Conservation (phyloP, 2,113 vertebrate genomes). For the Talpa occidentalis region DNA sequence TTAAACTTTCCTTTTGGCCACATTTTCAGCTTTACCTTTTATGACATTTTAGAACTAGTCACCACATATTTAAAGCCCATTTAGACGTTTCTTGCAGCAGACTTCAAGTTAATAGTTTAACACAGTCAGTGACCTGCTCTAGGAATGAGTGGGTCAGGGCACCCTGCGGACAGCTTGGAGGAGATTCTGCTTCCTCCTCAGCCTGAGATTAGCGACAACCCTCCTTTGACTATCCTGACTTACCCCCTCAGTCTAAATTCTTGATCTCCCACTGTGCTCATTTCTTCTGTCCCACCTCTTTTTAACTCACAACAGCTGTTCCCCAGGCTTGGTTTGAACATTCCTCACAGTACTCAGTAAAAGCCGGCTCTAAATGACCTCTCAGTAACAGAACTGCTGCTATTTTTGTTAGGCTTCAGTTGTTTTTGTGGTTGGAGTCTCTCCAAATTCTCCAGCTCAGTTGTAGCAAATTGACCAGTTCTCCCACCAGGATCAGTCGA, state of each 20-base stretch:
- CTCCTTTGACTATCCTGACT: neutral
- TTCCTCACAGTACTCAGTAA: neutral
- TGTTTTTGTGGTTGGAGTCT: neutral
- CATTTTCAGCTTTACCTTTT: neutral
- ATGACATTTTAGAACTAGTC: neutral
- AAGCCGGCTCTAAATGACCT: constrained; percentile 21
- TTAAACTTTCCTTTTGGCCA: neutral
- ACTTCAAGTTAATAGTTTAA: neutral
- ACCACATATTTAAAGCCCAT: neutral
- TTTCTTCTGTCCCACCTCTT: neutral
- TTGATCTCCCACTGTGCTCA: neutral
- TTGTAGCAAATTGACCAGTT: neutral
- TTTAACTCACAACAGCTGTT: constrained; percentile 15
- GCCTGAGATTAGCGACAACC: neutral
- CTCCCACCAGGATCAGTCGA: neutral
- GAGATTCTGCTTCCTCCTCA: neutral
- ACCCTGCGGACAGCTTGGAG: rapidly evolving
- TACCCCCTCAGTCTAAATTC: constrained; percentile 4
- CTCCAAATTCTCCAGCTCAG: neutral
- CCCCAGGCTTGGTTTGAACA: neutral
- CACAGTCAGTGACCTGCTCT: neutral
- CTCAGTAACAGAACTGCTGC: neutral
- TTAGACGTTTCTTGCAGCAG: neutral
- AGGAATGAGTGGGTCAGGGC: rapidly evolving
- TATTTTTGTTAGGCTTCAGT: neutral